Base-by-base conservation (phyloP, 1,140 invertebrate species). In the Melipona quadrifasciata region DNA sequence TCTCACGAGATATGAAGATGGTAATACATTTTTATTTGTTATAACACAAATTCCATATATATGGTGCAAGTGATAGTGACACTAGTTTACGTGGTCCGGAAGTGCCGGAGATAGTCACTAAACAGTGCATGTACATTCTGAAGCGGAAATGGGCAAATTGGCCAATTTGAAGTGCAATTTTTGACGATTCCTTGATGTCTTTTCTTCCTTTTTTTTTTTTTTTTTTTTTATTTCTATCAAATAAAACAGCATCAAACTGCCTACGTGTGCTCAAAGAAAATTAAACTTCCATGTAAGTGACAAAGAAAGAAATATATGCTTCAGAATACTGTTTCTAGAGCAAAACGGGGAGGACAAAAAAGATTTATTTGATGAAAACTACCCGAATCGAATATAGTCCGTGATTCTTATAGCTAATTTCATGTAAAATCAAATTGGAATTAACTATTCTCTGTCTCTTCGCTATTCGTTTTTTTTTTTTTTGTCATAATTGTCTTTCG, bases 31-130 rank as follows among this genome's bases (percentile, higher is more conserved):
- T 55, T 39, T 84, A 84, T 84, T 84, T 74, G 70, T 80, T 34
- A 31, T 67, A 80, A 80, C 82, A 80, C 31, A 84, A 51, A 78
- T 4, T 79, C 55, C 51, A 73, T 61, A 74, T 67, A 74, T 67
- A 57, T 67, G 70, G 75, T 87, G 87, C 83, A 86, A 70, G 79
- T 87, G 74, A 82, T 47, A 70, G 84, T 86, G 81, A 86, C 65
- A 70, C 75, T 65, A 85, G 85, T 83, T 88, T 57, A 80, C 64
- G 71, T 89, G 80, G 79, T 70, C 55, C 79, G 82, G 57, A 70
- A 53, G 83, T 88, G 88, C 83, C 80, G 83, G 73, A 80, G 79
- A 80, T 80, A 88, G 31, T 88, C 84, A 81, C 88, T 73, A 84
- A 87, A 87, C 70, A 61, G 85, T 86, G 85, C 74, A 75, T 67